Base-by-base conservation (phyloP, 2,113 vertebrate species). In the Euleptes europaea region DNA sequence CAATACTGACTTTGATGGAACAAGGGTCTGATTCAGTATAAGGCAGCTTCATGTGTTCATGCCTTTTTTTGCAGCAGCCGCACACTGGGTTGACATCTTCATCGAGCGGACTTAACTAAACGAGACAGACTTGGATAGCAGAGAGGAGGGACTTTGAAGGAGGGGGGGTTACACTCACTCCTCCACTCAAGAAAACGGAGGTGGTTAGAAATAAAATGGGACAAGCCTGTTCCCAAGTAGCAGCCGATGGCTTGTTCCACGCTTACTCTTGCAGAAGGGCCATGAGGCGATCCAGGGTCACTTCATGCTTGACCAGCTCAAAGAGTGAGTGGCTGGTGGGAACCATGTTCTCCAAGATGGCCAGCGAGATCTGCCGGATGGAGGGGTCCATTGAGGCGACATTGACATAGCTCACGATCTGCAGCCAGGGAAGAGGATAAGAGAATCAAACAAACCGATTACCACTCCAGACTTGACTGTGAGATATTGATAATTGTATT, bases 261-360 rank as follows among this genome's bases (percentile, higher is more conserved):
- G 95, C 98, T 96, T 98, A 99, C 99, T 97, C 97, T 91, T 99
- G 98, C 70, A 99, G 96, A 92, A 99, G 98, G 21, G 93, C 94
- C 28, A 99, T 95, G 13, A 99, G 97, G 42, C 97, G 91, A 83
- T 99, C 98, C 95, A 99, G 84, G 0, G 98, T 97, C 88, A 99
- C 96, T 87, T 98, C 98, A 44, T 96, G 97, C 89, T 96, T 98
- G 87, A 99, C 98, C 80, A 97, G 93, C 69, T 96, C 95, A 80
- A 98, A 98, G 51, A 99, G 95, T 57, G 92, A 85, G 51, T 89
- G 94, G 89, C 97, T 98, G 96, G 98, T 98, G 38, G 97, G 97
- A 11, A 99, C 98, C 97, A 99, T 98, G 88, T 96, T 99, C 97
- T 99, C 98, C 95, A 99, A 90, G 91, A 99, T 96, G 74, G 97